Conservation (phyloP, 2,113 vertebrate species). For the Sinocyclocheilus rhinocerous region DNA sequence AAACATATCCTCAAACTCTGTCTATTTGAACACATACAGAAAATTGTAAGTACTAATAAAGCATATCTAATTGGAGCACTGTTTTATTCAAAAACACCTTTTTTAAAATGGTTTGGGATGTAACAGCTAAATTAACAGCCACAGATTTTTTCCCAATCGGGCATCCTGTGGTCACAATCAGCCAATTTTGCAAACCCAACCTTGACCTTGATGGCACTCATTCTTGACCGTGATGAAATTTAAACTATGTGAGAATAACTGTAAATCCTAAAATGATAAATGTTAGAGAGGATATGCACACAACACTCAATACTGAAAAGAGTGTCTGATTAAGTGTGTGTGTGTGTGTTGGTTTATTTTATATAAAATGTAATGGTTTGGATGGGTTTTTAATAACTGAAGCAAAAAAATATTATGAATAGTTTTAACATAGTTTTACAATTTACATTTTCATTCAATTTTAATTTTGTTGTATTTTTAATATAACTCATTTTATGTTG, state of each 20-base stretch:
- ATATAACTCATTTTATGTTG: no score
- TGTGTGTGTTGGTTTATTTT: no score
- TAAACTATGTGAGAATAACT: background rate
- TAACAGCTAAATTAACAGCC: background rate
- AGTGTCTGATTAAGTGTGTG: background rate
- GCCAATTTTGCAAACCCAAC: background rate
- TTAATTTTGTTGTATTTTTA: no score
- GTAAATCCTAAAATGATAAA: background rate
- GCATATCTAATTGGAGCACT: background rate
- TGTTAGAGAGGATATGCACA: background rate
- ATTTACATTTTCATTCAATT: no score
- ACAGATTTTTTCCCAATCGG: background rate
- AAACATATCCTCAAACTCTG: background rate
- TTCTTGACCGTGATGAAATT: background rate
- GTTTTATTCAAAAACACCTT: background rate
- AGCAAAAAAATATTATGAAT: no score
- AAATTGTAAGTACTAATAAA: background rate
- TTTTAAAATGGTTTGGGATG: background rate
- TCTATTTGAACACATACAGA: background rate
- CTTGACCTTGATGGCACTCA: background rate
- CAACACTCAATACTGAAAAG: background rate
- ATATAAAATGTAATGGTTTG: no score
- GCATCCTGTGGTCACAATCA: background rate
- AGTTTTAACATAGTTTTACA: no score
- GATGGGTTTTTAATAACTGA: no score